These are phyloP conservation scores for Grapholita molesta DNA, from an alignment of 1,140 invertebrate species.

Conservation along the genomic window DNA sequence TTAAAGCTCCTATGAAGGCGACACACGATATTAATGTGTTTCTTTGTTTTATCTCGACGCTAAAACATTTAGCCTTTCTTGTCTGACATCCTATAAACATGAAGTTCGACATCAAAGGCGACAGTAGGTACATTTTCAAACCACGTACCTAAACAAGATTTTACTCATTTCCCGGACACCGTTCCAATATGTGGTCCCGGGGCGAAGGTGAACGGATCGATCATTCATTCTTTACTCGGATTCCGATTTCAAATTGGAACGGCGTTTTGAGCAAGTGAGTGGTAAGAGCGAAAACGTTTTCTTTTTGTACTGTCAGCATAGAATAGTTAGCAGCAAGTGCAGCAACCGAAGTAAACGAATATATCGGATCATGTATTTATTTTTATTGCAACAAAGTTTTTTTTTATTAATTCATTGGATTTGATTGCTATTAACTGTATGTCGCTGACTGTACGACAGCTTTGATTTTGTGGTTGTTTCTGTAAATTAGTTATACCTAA, in stretches of 20 bases:
- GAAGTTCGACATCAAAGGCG: not conserved
- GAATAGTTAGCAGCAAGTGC: too few relatives aligned
- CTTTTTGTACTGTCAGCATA: not conserved
- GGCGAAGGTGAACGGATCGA: constrained; percentile 58
- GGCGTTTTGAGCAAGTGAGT: not conserved
- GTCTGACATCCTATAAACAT: too few relatives aligned
- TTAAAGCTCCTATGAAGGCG: too few relatives aligned
- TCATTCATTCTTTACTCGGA: constrained; percentile 19
- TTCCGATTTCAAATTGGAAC: not conserved
- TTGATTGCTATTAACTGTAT: too few relatives aligned
- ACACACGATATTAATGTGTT: too few relatives aligned
- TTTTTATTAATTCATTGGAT: too few relatives aligned
- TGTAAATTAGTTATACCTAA: not conserved
- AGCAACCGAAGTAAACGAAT: too few relatives aligned
- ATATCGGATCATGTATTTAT: too few relatives aligned
- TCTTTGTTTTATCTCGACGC: too few relatives aligned
- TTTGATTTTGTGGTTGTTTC: not conserved
- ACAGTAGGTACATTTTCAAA: constrained; percentile 43
- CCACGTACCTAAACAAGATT: constrained; percentile 62
- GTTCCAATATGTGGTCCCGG: constrained; percentile 62
- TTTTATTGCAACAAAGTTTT: too few relatives aligned
- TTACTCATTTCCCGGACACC: constrained; percentile 68
- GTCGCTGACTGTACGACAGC: too few relatives aligned
- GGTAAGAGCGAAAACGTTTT: not conserved
- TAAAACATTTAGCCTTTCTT: too few relatives aligned